phyloP scores from a whole-genome alignment of 1,140 invertebrate genomes.

The Monomorium pharaonis region DNA sequence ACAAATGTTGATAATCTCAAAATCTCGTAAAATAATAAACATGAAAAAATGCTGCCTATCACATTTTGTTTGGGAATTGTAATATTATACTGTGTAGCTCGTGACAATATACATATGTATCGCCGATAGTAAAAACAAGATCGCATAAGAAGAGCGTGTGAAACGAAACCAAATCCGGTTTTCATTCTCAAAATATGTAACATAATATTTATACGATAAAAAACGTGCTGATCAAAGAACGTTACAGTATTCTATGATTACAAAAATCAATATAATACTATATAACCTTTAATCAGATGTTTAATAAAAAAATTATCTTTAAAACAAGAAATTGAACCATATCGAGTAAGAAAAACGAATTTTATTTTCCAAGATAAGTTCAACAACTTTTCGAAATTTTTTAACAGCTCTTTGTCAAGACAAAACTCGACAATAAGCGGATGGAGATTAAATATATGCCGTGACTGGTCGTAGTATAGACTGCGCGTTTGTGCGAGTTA shows the following conservation, averaged over 20 bases:
- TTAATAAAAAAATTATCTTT: neutral
- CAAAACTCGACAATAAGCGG: neutral
- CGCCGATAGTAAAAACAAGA: slow-evolving; percentile 8
- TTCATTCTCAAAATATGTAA: slow-evolving; percentile 53
- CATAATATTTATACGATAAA: slow-evolving; percentile 23
- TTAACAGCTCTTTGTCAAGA: neutral
- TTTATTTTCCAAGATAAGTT: too few species aligned
- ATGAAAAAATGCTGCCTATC: neutral
- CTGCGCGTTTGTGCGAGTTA: neutral
- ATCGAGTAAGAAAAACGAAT: neutral
- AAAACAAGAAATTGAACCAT: neutral
- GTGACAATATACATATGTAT: neutral
- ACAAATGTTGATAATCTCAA: too few species aligned
- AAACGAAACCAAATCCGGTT: slow-evolving; percentile 48
- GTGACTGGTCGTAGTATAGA: neutral
- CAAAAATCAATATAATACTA: neutral
- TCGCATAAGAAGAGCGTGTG: slow-evolving; percentile 10
- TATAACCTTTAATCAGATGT: neutral
- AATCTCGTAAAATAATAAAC: too few species aligned
- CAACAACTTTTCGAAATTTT: neutral
- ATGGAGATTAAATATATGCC: neutral
- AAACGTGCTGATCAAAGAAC: slow-evolving; percentile 6
- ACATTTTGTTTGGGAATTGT: neutral
- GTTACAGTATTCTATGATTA: neutral
- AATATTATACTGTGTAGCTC: neutral